Percentiles rank a stretch among this genome's conserved stretches.
Conservation (phyloP, 2,113 vertebrate genomes). For the Dicerorhinus sumatrensis region DNA sequence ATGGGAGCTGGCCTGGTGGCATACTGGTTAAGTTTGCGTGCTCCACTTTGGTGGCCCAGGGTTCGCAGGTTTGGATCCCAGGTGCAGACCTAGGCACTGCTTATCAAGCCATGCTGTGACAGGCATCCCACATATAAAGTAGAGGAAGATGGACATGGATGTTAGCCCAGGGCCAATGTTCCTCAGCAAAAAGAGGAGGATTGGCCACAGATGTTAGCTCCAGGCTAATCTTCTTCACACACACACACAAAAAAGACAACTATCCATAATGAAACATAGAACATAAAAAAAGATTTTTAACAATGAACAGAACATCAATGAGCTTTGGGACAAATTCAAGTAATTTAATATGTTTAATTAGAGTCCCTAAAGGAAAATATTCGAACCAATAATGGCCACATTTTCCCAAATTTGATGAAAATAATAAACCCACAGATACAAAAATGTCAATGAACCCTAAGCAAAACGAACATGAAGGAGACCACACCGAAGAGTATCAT, state of each 20-base stretch:
- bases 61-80: too few relatives aligned
- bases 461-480: not conserved
- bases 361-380: not conserved
- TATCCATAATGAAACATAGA: not conserved
- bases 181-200: too few relatives aligned
- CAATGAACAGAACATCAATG: not conserved
- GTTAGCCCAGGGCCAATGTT: too few relatives aligned
- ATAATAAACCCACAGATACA: not conserved
- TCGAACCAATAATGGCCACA: not conserved
- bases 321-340: not conserved
- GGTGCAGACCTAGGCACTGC: too few relatives aligned
- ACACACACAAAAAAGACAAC: not conserved
- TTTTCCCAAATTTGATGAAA: constrained; percentile 21
- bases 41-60: too few relatives aligned
- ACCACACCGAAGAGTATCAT: not conserved
- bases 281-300: constrained; percentile 14
- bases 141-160: too few relatives aligned
- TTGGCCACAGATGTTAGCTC: too few relatives aligned
- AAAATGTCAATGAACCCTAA: not conserved
- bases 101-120: too few relatives aligned
- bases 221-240: too few relatives aligned
- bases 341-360: not conserved
- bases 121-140: too few relatives aligned
- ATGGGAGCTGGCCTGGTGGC: not conserved
- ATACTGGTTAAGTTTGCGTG: too few relatives aligned